Evolutionary conservation across 1,140 invertebrate species (phyloP).

Genomic region (Atta texana): DNA sequence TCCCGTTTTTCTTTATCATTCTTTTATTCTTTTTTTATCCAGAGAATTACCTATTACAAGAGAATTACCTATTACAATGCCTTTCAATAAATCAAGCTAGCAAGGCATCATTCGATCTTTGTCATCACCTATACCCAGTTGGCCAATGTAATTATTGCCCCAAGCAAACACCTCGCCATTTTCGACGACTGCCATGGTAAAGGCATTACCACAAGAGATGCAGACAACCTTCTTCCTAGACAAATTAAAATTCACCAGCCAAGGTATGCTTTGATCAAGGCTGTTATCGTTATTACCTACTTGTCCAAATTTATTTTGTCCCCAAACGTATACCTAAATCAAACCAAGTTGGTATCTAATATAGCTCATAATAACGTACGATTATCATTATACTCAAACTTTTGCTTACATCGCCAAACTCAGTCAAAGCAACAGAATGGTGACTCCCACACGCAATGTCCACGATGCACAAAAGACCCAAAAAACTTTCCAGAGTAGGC

Average conservation of each 20-base stretch:
- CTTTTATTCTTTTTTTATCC: neutral
- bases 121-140: constrained; percentile 69
- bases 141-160: constrained; percentile 90
- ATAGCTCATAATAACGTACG: no score
- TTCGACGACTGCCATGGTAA: constrained; percentile 88
- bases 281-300: neutral
- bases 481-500: constrained; percentile 78
- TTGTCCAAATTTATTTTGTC: constrained; percentile 84
- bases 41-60: constrained; percentile 84
- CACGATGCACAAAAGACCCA: constrained; percentile 86
- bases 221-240: constrained; percentile 85
- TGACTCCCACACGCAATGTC: constrained; percentile 89
- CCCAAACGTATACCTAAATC: constrained; percentile 83
- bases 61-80: constrained; percentile 86
- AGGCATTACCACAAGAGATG: constrained; percentile 90
- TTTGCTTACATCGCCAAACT: constrained; percentile 87
- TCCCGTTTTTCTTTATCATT: neutral
- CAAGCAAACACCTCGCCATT: constrained; percentile 90
- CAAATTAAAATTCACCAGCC: constrained; percentile 86
- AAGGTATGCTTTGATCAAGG: constrained; percentile 18
- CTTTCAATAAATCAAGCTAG: constrained; percentile 80
- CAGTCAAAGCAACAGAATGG: constrained; percentile 88
- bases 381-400: neutral
- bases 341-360: constrained; percentile 79
- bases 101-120: constrained; percentile 85